These are phyloP conservation scores for Xiphophorus hellerii DNA, from an alignment of 2,113 vertebrate genomes.

Conservation along the genomic window DNA sequence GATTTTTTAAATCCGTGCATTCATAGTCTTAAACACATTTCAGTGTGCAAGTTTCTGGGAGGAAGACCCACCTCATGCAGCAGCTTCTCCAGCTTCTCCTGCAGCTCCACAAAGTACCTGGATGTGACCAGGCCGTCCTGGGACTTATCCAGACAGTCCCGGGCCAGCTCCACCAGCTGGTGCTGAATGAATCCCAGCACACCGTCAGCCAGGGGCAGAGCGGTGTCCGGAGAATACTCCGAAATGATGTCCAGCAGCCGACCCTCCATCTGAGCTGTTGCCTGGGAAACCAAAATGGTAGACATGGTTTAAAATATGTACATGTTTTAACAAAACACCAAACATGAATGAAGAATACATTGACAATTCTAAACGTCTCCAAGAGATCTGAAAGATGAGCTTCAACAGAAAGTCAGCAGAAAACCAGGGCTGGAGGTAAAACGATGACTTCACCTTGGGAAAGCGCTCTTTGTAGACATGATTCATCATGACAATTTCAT, in stretches of 20 bases:
- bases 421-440: background rate
- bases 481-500: constrained; percentile 97
- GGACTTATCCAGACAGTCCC: constrained; percentile 94
- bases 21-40: too few relatives aligned
- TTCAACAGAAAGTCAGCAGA: background rate
- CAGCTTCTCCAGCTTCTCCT: constrained; percentile 94
- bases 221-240: constrained; percentile 78
- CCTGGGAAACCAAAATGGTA: constrained; percentile 76
- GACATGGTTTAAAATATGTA: background rate
- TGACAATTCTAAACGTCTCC: background rate
- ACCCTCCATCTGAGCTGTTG: constrained; percentile 94
- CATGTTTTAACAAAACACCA: background rate
- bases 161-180: constrained; percentile 92
- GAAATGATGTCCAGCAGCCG: constrained; percentile 87
- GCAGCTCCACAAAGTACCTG: constrained; percentile 94
- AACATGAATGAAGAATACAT: too few relatives aligned
- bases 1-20: too few relatives aligned
- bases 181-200: constrained; percentile 96
- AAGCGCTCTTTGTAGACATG: constrained; percentile 97
- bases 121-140: constrained; percentile 90
- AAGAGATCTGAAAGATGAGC: background rate
- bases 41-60: background rate
- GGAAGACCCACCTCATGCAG: constrained; percentile 84
- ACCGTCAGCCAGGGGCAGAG: constrained; percentile 88
- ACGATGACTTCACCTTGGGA: constrained; percentile 85